Conservation (phyloP, 2,113 vertebrate genomes). For the Lontra canadensis region DNA sequence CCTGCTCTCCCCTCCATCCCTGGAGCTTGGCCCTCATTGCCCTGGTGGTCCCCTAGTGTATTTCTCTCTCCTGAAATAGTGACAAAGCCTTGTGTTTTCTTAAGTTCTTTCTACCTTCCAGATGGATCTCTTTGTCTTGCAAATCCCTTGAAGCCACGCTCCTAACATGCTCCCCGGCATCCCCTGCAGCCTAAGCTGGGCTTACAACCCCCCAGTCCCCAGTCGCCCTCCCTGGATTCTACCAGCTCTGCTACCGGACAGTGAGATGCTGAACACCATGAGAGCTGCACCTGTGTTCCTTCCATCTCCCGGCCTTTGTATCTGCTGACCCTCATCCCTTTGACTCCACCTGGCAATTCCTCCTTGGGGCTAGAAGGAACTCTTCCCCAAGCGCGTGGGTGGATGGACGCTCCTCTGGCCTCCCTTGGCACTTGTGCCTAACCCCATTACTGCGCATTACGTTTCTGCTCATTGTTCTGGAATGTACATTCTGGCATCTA, state of each 20-base stretch:
- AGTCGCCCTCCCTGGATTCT: background rate
- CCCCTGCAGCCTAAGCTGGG: background rate
- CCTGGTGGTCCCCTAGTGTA: background rate
- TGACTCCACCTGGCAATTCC: background rate
- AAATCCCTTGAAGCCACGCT: background rate
- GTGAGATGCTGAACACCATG: background rate
- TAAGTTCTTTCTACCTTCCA: background rate
- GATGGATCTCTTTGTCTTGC: background rate
- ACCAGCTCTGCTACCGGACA: background rate
- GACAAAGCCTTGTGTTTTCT: background rate
- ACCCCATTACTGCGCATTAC: background rate
- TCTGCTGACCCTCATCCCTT: background rate
- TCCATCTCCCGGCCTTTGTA: background rate
- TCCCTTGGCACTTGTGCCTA: background rate
- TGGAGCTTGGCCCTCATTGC: background rate
- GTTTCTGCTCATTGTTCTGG: background rate
- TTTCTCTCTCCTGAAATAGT: background rate
- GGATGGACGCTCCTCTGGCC: background rate
- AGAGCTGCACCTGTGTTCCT: background rate
- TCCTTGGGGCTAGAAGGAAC: background rate
- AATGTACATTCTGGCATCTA: background rate
- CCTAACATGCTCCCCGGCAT: background rate
- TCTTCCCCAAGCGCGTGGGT: background rate
- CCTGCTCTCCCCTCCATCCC: background rate
- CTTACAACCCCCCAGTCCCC: no score